phyloP scores from a whole-genome alignment of 2,113 vertebrate genomes.

The Lontra canadensis region DNA sequence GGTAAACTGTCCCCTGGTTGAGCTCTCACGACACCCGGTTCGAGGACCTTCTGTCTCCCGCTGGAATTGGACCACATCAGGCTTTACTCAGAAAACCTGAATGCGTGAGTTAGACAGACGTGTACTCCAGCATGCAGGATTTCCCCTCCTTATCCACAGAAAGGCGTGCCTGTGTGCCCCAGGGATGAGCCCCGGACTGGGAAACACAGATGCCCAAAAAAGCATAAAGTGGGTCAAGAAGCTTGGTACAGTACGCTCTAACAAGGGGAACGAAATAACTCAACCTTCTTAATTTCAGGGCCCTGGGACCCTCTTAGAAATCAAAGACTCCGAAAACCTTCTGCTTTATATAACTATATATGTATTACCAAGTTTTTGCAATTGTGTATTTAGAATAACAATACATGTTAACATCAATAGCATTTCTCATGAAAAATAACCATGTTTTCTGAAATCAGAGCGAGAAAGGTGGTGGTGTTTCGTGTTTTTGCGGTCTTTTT shows the following conservation, averaged over 20 bases:
- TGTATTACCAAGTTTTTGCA: not conserved
- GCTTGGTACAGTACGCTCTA: not conserved
- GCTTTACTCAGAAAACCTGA: not conserved
- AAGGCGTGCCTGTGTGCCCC: not conserved
- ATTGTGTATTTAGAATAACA: not conserved
- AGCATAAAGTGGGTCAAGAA: not conserved
- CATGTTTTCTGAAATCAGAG: constrained; percentile 29
- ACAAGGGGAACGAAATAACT: not conserved
- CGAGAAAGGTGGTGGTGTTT: not conserved
- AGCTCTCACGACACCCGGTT: not conserved
- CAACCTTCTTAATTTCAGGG: not conserved
- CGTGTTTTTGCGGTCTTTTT: not conserved
- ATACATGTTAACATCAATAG: not conserved
- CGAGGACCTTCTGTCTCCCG: not conserved
- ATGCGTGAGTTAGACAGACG: not conserved
- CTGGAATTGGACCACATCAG: not conserved
- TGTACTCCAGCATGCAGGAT: not conserved
- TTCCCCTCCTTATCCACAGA: not conserved
- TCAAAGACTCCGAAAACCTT: not conserved
- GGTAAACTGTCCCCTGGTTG: not conserved
- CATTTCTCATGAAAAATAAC: not conserved
- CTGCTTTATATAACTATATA: not conserved
- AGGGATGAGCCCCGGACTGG: not conserved
- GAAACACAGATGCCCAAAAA: not conserved
- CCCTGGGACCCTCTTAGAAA: not conserved